Percentiles rank a stretch among this genome's conserved stretches.
Conservation (phyloP, 2,113 vertebrate genomes). For the Euleptes europaea region DNA sequence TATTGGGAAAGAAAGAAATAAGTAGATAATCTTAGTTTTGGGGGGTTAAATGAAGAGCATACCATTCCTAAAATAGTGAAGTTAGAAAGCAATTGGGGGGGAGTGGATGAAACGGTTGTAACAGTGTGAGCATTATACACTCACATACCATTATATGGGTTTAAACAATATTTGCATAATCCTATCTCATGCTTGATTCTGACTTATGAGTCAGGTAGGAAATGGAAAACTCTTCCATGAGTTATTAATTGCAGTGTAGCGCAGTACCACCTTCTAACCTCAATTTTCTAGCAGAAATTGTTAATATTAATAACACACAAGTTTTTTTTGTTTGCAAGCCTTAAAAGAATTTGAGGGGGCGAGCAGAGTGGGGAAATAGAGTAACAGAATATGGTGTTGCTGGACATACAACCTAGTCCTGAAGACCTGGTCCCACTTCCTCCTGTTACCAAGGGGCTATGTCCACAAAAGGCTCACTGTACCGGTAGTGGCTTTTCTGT, state of each 20-base stretch:
- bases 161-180: conserved; percentile 58
- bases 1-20: neutral
- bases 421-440: neutral
- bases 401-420: neutral
- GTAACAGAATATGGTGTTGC: neutral
- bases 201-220: conserved; percentile 65
- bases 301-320: conserved; percentile 58
- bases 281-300: conserved; percentile 64
- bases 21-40: neutral
- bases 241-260: conserved; percentile 64
- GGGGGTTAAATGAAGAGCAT: conserved; percentile 4
- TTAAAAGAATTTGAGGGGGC: conserved; percentile 16
- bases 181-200: conserved; percentile 51
- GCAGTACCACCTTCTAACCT: conserved; percentile 61
- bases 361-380: neutral
- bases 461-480: neutral
- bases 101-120: accelerated
- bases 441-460: neutral
- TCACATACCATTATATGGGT: conserved; percentile 22
- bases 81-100: neutral
- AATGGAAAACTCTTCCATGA: conserved; percentile 51
- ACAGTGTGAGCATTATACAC: conserved; percentile 27
- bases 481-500: neutral
- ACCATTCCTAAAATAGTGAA: neutral
- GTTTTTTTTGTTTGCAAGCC: conserved; percentile 40